These are phyloP conservation scores for Pongo abelii DNA, from an alignment of 2,113 vertebrate species.

Conservation along the genomic window DNA sequence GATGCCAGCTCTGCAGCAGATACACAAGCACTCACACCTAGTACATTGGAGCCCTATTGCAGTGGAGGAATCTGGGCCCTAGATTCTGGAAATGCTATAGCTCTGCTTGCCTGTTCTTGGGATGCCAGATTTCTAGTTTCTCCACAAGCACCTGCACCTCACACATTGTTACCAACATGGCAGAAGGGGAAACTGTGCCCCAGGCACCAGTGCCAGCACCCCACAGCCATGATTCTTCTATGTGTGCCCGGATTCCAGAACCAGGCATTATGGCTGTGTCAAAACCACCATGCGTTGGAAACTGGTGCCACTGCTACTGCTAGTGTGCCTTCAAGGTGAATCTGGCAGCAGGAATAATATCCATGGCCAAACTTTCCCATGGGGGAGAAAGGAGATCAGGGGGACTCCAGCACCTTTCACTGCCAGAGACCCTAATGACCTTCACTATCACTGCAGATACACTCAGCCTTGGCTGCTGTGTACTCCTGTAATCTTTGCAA, in stretches of 20 bases:
- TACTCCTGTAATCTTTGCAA: neutral
- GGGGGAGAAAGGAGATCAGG: neutral
- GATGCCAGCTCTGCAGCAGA: neutral
- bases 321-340: neutral
- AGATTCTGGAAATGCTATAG: neutral
- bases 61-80: neutral
- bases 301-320: neutral
- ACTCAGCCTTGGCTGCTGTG: neutral
- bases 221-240: neutral
- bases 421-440: too few relatives aligned
- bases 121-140: too few relatives aligned
- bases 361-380: neutral
- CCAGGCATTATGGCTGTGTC: neutral
- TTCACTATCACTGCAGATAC: neutral
- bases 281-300: too few relatives aligned
- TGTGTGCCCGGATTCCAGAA: neutral
- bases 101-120: neutral
- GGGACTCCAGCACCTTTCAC: neutral
- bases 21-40: neutral
- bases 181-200: neutral
- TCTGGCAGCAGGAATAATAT: neutral
- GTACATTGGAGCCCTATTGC: neutral
- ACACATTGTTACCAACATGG: neutral
- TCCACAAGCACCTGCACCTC: neutral
- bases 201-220: neutral